phyloP scores from a whole-genome alignment of 2,113 vertebrate genomes.

The Ochotona curzoniae region DNA sequence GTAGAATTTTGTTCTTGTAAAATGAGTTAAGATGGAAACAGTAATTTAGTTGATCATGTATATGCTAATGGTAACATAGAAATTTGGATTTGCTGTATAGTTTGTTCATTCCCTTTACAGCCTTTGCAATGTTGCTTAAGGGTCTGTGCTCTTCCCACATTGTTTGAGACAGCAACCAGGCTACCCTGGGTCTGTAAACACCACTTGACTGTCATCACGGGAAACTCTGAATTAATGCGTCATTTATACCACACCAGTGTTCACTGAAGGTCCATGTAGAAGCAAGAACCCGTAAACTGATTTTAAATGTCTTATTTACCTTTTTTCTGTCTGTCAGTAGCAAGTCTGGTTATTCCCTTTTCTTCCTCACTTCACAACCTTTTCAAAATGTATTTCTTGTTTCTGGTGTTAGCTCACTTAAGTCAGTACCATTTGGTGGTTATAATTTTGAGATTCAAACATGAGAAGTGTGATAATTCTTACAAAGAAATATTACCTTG shows the following conservation, averaged over 20 bases:
- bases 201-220: background rate
- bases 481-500: background rate
- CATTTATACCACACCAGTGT: background rate
- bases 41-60: background rate
- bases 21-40: slow-evolving; percentile 48
- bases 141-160: slow-evolving; percentile 3
- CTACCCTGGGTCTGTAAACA: background rate
- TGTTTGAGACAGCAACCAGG: background rate
- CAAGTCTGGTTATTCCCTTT: background rate
- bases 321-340: slow-evolving; percentile 9
- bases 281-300: background rate
- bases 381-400: background rate
- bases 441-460: slow-evolving; percentile 42
- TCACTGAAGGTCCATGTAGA: background rate
- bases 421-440: slow-evolving; percentile 14
- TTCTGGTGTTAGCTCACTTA: slow-evolving; percentile 35
- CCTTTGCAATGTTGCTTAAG: slow-evolving; percentile 11
- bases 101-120: background rate
- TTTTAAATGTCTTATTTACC: slow-evolving; percentile 32
- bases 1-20: slow-evolving; percentile 39
- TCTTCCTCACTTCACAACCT: background rate
- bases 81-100: slow-evolving; percentile 21
- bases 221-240: slow-evolving; percentile 14
- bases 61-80: slow-evolving; percentile 4
- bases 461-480: slow-evolving; percentile 31